Evolutionary conservation across 2,797 vertebrate species (phyloP).

Genomic region (Eremophila alpestris): DNA sequence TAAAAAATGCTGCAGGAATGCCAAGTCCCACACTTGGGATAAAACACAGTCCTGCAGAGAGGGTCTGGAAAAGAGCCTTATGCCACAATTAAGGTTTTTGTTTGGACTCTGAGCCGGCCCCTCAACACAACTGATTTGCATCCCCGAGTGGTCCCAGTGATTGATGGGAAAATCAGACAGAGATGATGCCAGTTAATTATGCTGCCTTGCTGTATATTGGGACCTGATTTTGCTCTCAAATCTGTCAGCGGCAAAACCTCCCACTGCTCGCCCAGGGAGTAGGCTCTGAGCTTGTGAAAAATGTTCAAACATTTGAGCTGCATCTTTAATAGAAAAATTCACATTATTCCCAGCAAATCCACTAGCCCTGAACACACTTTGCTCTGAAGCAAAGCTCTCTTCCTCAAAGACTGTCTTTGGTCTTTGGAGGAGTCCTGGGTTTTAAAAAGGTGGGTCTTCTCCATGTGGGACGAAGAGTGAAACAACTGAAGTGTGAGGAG

Average conservation of each 20-base stretch:
- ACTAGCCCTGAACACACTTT: not conserved
- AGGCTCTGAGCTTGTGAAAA: not conserved
- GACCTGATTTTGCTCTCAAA: conserved; percentile 11
- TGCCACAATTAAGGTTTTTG: conserved; percentile 50
- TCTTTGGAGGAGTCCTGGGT: conserved; percentile 28
- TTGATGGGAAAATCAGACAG: conserved; percentile 32
- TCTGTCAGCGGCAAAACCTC: not conserved
- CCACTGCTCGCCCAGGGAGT: fast-evolving
- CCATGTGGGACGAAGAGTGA: not conserved
- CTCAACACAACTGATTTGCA: conserved; percentile 30
- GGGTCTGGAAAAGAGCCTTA: conserved; percentile 37
- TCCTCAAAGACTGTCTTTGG: conserved; percentile 10
- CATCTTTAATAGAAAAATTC: conserved; percentile 42
- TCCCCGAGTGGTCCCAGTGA: conserved; percentile 1
- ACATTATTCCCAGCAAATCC: not conserved
- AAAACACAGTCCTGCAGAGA: conserved; percentile 25
- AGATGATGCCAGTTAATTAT: conserved; percentile 44
- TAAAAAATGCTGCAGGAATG: conserved; percentile 13
- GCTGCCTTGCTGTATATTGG: not conserved
- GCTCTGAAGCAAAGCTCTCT: conserved; percentile 51
- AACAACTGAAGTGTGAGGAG: conserved; percentile 25
- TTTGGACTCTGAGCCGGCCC: conserved; percentile 33
- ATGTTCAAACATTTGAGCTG: conserved; percentile 6
- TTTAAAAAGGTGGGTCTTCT: conserved; percentile 45
- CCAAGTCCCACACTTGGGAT: not conserved